Percentiles rank a stretch among this genome's conserved stretches.
phyloP scores from a whole-genome alignment of 1,140 invertebrate species.

The Habropoda laboriosa region DNA sequence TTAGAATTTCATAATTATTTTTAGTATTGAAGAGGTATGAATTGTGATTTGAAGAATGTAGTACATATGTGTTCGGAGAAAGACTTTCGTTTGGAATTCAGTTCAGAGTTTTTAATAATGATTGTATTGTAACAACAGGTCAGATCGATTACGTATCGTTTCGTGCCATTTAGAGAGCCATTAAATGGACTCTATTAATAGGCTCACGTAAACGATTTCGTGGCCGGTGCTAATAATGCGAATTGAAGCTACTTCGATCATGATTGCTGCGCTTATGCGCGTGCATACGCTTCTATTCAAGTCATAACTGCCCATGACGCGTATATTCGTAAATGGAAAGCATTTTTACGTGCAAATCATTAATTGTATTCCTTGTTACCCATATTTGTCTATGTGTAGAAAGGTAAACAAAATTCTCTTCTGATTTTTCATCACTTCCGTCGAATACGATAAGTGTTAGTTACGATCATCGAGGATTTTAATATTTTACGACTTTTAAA shows the following conservation, averaged over 20 bases:
- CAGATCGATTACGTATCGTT: neutral
- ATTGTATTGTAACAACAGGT: neutral
- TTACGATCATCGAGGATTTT: no score
- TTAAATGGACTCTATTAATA: neutral
- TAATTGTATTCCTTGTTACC: neutral
- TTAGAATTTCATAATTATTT: no score
- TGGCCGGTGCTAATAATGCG: neutral
- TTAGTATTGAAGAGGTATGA: no score
- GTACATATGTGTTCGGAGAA: no score
- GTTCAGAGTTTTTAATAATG: no score
- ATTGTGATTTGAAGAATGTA: no score
- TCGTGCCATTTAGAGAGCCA: neutral
- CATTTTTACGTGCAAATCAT: neutral
- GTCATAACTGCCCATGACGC: neutral
- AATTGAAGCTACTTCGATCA: neutral
- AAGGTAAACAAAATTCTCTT: no score
- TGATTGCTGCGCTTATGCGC: neutral
- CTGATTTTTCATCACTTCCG: no score
- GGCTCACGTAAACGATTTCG: constrained; percentile 1
- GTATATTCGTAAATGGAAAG: neutral
- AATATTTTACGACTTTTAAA: no score
- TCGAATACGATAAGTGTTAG: no score
- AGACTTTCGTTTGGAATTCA: no score
- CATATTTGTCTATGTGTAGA: no score
- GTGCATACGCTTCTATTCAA: neutral